Percentiles rank a stretch among this genome's conserved stretches.
These are phyloP conservation scores for Diorhabda sublineata DNA, from an alignment of 1,140 invertebrate genomes.

Conservation along the genomic window DNA sequence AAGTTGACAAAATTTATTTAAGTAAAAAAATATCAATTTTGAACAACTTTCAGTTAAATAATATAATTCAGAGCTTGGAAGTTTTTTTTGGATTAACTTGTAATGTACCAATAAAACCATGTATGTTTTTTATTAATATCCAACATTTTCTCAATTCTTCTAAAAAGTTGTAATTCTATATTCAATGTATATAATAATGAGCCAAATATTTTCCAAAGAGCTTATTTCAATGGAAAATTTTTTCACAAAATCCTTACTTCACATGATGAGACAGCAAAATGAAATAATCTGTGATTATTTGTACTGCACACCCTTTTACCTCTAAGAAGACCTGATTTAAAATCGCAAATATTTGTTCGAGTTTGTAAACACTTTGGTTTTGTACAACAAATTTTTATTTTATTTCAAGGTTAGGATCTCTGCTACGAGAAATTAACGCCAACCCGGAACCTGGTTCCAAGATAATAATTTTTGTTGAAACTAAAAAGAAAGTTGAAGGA, in stretches of 20 bases:
- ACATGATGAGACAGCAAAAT: conserved; percentile 41
- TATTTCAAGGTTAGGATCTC: conserved; percentile 58
- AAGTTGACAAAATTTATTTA: conserved; percentile 38
- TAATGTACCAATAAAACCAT: background rate
- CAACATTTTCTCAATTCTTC: background rate
- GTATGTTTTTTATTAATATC: background rate
- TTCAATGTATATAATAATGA: background rate
- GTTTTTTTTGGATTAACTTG: background rate
- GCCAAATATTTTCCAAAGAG: background rate
- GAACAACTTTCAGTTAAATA: too few species aligned
- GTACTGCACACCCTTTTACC: conserved; percentile 50
- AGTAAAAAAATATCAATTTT: too few species aligned
- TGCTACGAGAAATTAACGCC: conserved; percentile 82
- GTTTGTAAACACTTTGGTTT: background rate
- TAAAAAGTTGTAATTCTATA: background rate
- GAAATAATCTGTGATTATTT: conserved; percentile 58
- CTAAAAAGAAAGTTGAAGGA: conserved; percentile 93
- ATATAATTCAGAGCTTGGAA: background rate
- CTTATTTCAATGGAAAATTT: too few species aligned
- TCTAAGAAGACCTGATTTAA: conserved; percentile 65
- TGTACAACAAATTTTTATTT: background rate
- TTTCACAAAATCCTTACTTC: conserved; percentile 6
- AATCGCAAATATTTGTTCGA: background rate
- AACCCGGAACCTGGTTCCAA: conserved; percentile 83
- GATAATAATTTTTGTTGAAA: conserved; percentile 94